These are phyloP conservation scores for Lepus townsendii DNA, from an alignment of 2,797 vertebrate genomes.

Conservation along the genomic window DNA sequence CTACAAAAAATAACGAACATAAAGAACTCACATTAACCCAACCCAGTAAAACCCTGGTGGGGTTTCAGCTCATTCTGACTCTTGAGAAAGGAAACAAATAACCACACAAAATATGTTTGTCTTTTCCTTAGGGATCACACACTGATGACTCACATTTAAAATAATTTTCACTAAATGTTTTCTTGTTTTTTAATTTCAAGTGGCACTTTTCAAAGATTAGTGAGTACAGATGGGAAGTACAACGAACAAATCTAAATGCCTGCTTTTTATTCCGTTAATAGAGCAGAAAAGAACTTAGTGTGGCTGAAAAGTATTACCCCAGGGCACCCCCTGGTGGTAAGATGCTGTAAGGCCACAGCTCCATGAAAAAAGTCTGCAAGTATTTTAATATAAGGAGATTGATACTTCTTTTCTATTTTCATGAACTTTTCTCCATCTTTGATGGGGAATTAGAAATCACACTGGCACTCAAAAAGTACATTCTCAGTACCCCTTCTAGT, in stretches of 20 bases:
- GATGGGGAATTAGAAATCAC: constrained; percentile 36
- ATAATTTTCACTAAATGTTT: not conserved
- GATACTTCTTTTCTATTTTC: constrained; percentile 16
- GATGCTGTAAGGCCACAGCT: not conserved
- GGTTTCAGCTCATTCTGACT: not conserved
- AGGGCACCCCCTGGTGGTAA: constrained; percentile 71
- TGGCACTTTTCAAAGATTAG: constrained; percentile 12
- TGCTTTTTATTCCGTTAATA: not conserved
- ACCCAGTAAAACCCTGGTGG: not conserved
- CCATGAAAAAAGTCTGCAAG: not conserved
- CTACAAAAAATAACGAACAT: not conserved
- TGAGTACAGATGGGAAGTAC: not conserved
- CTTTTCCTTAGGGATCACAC: constrained; percentile 33
- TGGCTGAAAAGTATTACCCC: constrained; percentile 49
- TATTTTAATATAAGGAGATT: not conserved
- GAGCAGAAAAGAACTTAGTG: not conserved
- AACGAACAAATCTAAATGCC: constrained; percentile 43
- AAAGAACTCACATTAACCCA: not conserved
- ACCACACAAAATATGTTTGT: constrained; percentile 32
- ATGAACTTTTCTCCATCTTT: not conserved
- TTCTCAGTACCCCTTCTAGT: not conserved
- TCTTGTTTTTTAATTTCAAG: constrained; percentile 31
- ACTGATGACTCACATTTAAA: not conserved
- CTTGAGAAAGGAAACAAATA: not conserved
- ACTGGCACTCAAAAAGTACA: not conserved